Evolutionary conservation across 2,888 invertebrate species (phyloP), one percentile per base, ranked within the genome.

Genomic region (Zygaena filipendulae): DNA sequence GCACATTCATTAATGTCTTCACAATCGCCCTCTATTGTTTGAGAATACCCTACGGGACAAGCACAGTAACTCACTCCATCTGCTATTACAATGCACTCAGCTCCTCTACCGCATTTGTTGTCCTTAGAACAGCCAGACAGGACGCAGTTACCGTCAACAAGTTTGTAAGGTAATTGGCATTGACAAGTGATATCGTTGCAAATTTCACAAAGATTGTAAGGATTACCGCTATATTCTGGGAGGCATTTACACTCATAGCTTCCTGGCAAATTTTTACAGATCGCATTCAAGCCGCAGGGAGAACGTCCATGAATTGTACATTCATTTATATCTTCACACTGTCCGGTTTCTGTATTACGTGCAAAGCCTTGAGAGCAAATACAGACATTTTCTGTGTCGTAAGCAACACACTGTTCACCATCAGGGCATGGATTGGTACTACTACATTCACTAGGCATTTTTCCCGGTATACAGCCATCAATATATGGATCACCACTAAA

Each of bases 181-280:
- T 91, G 89, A 49, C 95, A 95, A 51, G 88, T 89, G 23, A 90
- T 85, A 38, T 87, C 88, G 56, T 85, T 87, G 56, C 94, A 94
- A 59, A 92, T 86, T 72, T 92, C 91, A 57, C 95, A 95, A 42
- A 88, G 82, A 9, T 88, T 84, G 55, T 93, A 95, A 1, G 95
- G 94, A 68, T 95, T 95, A 23, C 95, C 95, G 52, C 90, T 91
- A 56, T 90, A 94, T 16, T 92, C 93, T 13, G 87, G 81, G 0
- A 94, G 91, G 51, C 95, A 96, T 50, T 91, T 91, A 47, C 95
- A 96, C 66, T 94, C 94, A 55, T 95, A 96, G 54, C 93, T 93
- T 24, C 95, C 95, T 0, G 95, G 95, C 27, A 95, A 72, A 69
- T 96, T 96, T 59, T 92, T 94, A 53, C 95, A 96, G 32, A 94